A percentile compares a stretch with the other conserved stretches of the same genome.
Conservation (phyloP, 1,140 invertebrate genomes). For the Drosophila littoralis region DNA sequence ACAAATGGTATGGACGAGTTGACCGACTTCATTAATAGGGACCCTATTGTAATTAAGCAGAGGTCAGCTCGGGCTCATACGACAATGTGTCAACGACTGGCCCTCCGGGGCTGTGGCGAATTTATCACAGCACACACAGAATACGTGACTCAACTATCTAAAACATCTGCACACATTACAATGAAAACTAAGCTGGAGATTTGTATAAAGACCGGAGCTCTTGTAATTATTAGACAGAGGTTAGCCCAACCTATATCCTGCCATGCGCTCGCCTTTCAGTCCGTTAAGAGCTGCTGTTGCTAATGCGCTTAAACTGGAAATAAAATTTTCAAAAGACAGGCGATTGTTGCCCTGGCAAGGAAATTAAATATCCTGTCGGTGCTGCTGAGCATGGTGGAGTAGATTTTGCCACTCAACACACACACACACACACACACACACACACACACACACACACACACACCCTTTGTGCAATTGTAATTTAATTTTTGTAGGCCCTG, state of each 20-base stretch:
- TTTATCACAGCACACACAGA: constrained; percentile 47
- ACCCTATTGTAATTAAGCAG: constrained; percentile 69
- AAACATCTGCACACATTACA: constrained; percentile 32
- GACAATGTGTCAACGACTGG: constrained; percentile 65
- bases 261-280: background rate
- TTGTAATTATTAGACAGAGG: constrained; percentile 50
- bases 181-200: constrained; percentile 29
- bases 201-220: constrained; percentile 37
- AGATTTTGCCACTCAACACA: constrained; percentile 14
- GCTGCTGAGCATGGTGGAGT: background rate
- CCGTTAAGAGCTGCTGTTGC: constrained; percentile 13
- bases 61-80: constrained; percentile 41
- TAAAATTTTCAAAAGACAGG: constrained; percentile 46
- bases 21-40: constrained; percentile 55
- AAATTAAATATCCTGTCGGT: constrained; percentile 72
- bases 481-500: constrained; percentile 33
- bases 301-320: constrained; percentile 44
- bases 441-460: constrained; percentile 19
- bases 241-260: constrained; percentile 5
- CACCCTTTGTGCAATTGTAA: constrained; percentile 15
- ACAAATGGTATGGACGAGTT: constrained; percentile 8
- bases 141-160: constrained; percentile 57
- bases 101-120: constrained; percentile 29
- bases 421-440: constrained; percentile 17
- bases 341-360: constrained; percentile 32